Percentiles rank a stretch among this genome's conserved stretches.
These are phyloP conservation scores for Gadus macrocephalus DNA, from an alignment of 2,113 vertebrate species.

Conservation along the genomic window DNA sequence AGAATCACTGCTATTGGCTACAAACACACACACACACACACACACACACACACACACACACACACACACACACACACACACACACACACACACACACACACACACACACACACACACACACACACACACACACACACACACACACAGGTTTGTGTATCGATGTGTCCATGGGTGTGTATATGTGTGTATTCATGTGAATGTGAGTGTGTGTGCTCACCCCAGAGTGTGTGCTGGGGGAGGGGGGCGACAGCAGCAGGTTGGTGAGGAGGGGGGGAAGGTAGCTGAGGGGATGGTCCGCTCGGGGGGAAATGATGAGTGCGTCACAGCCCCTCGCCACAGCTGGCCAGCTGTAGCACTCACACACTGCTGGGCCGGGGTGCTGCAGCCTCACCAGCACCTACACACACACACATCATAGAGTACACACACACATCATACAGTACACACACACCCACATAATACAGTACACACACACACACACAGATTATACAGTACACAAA, in stretches of 20 bases:
- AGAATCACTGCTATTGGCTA: conserved; percentile 85
- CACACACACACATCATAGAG: background rate
- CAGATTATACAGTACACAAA: too few species aligned
- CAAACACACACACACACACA: background rate
- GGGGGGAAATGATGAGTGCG: conserved; percentile 72
- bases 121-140: background rate
- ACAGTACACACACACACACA: background rate
- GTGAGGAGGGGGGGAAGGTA: conserved; percentile 85
- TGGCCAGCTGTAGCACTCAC: conserved; percentile 83
- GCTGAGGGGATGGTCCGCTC: conserved; percentile 73
- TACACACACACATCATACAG: background rate
- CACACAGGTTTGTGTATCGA: background rate
- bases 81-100: conserved; percentile 3
- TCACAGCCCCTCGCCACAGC: conserved; percentile 79
- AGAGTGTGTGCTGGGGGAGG: conserved; percentile 45
- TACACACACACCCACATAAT: background rate
- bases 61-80: background rate
- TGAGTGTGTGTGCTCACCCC: conserved; percentile 72
- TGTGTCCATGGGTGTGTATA: background rate
- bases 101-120: background rate
- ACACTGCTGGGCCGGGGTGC: conserved; percentile 58
- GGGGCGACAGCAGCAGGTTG: conserved; percentile 68
- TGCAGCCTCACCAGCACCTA: conserved; percentile 73
- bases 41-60: background rate
- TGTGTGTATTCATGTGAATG: background rate